These are phyloP conservation scores for Callionymus lyra DNA, from an alignment of 2,113 vertebrate species.

Conservation along the genomic window DNA sequence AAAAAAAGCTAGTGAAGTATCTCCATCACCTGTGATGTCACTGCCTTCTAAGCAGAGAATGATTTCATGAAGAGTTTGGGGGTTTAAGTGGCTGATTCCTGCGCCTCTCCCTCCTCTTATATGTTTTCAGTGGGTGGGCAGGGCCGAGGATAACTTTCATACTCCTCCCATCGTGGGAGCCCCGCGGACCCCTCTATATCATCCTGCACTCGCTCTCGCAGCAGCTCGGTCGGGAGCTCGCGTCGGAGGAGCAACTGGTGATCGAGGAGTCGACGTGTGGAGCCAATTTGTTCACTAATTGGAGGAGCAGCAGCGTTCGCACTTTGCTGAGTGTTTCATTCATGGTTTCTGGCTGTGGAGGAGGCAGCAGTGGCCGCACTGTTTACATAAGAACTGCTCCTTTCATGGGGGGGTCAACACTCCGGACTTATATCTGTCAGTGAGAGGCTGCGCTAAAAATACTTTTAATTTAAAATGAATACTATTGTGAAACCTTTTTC, in stretches of 20 bases:
- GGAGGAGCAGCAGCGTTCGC: slow-evolving; percentile 22
- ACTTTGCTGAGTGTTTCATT: slow-evolving; percentile 6
- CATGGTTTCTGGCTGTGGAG: slow-evolving; percentile 10
- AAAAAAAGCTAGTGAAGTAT: slow-evolving; percentile 6
- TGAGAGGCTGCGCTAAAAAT: too few relatives aligned
- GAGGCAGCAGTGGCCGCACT: slow-evolving; percentile 6
- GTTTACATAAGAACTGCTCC: slow-evolving; percentile 18
- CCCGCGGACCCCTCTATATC: slow-evolving; percentile 50
- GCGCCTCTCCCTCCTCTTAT: slow-evolving; percentile 55
- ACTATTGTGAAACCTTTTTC: too few relatives aligned
- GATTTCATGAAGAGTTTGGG: slow-evolving; percentile 4
- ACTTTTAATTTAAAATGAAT: too few relatives aligned
- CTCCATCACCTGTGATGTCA: slow-evolving; percentile 9
- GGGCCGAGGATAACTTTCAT: slow-evolving; percentile 59
- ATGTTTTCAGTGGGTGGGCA: slow-evolving; percentile 66
- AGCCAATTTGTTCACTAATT: slow-evolving; percentile 26
- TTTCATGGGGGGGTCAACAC: neutral
- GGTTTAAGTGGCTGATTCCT: slow-evolving; percentile 44
- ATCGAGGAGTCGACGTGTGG: slow-evolving; percentile 21
- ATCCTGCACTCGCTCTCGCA: slow-evolving; percentile 45
- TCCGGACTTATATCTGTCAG: too few relatives aligned
- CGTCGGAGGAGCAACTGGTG: slow-evolving; percentile 34
- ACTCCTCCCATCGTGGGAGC: slow-evolving; percentile 72
- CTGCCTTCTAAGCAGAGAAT: slow-evolving; percentile 1
- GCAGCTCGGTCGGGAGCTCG: slow-evolving; percentile 27